Evolutionary conservation across 1,140 invertebrate genomes (phyloP), one percentile per base, ranked within the genome.

Genomic region (Pogonognathellus flavescens): DNA sequence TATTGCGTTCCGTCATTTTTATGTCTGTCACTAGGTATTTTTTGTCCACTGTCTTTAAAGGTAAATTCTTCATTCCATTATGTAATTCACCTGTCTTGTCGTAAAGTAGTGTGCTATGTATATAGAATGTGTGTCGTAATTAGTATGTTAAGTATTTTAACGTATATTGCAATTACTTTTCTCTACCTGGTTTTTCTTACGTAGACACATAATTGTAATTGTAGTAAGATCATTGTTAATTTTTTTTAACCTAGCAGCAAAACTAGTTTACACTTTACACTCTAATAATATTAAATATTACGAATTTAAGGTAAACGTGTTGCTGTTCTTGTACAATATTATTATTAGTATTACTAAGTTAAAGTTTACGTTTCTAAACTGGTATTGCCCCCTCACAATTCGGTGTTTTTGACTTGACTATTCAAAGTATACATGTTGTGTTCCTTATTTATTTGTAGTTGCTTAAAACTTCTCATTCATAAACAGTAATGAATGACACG

Each of bases 351-450:
- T 41, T 76, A n/a, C 25, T 76, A 76, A 76, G 18, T 76, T 76
- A 76, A 76, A 76, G 70, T 76, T 72, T 76, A n/a, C 16, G 9
- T 62, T 62, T 62, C 41, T 31, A 18, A n/a, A 31, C 70, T 76
- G 70, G 70, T 81, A 81, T 81, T 81, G 80, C 80, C 80, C 70
- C 50, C 80, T 81, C 80, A 81, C 80, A 81, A 81, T 81, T 81
- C 80, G 80, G 80, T 81, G 55, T 81, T 81, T 80, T 59, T 53
- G 50, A 81, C 80, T 76, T 81, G 80, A 81, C 80, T 81, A 81
- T 81, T 81, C 70, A 76, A 76, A 76, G 70, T 76, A 76, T 76
- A 76, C 70, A 76, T 76, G 41, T 76, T 76, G 70, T 76, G 70
- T 76, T n/a, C 25, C n/a, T 72, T 76, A 50, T 14, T 76, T 49